These are phyloP conservation scores for Mustelus asterias DNA, from an alignment of 2,113 vertebrate species.

Conservation along the genomic window DNA sequence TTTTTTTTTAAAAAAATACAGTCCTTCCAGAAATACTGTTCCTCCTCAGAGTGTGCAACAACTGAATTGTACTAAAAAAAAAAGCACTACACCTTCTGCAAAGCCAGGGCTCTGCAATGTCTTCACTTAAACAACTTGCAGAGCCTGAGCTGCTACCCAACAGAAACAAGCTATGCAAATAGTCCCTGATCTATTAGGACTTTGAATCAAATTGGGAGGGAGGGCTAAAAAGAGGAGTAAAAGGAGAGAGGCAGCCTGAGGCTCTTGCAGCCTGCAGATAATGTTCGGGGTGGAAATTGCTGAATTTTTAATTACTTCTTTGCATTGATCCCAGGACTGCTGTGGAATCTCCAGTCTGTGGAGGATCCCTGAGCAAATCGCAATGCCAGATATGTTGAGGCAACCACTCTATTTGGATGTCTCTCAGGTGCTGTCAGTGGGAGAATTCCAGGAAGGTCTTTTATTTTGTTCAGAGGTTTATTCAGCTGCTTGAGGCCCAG, in stretches of 20 bases:
- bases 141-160: neutral
- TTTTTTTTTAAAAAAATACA: no score
- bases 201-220: neutral
- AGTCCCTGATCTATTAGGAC: neutral
- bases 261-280: no score
- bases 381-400: neutral
- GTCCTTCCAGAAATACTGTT: no score
- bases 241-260: neutral
- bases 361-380: neutral
- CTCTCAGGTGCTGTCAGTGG: neutral
- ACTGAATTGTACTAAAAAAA: neutral
- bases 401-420: neutral
- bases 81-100: neutral
- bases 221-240: neutral
- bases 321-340: neutral
- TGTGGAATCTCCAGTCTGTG: neutral
- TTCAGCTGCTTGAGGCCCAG: neutral
- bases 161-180: no score
- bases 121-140: neutral
- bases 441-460: neutral
- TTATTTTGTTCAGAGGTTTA: neutral
- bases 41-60: neutral
- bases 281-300: no score
- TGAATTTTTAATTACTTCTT: neutral
- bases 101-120: neutral